Evolutionary conservation across 2,113 vertebrate species (phyloP).

Genomic region (Furnarius figulus): DNA sequence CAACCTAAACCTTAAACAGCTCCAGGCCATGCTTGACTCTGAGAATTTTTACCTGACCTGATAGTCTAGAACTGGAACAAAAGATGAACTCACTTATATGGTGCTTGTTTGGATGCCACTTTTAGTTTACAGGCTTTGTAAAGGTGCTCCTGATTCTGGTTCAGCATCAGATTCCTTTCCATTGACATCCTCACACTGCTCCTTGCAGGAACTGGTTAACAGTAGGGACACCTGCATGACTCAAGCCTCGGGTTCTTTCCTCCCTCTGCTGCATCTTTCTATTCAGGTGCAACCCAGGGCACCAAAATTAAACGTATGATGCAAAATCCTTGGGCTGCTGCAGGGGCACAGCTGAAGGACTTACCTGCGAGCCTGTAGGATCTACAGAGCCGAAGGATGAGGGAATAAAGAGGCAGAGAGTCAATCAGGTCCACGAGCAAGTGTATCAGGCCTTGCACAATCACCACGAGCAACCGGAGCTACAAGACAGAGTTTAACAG

Average conservation of each 20-base stretch:
- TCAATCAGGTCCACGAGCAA: constrained; percentile 89
- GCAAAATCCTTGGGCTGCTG: background rate
- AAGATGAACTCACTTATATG: background rate
- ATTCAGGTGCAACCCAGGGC: background rate
- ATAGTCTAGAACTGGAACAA: background rate
- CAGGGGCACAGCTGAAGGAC: background rate
- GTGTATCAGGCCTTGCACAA: constrained; percentile 90
- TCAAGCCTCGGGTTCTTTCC: background rate
- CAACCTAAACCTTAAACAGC: fast-evolving
- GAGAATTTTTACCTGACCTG: background rate
- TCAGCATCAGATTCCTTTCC: background rate
- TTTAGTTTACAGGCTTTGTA: background rate
- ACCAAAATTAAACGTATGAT: background rate
- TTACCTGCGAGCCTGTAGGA: constrained; percentile 90
- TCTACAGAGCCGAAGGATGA: constrained; percentile 84
- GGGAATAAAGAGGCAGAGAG: constrained; percentile 90
- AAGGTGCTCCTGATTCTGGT: background rate
- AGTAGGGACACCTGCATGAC: fast-evolving
- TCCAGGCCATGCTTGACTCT: background rate
- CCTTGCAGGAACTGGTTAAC: background rate
- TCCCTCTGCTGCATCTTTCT: background rate
- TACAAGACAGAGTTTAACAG: constrained; percentile 26
- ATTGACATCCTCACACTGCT: background rate
- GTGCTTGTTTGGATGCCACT: background rate
- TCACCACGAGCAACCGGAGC: constrained; percentile 91